Percentiles rank a stretch among this genome's conserved stretches.
phyloP scores from a whole-genome alignment of 1,140 invertebrate genomes.

The Bombus consobrinus region DNA sequence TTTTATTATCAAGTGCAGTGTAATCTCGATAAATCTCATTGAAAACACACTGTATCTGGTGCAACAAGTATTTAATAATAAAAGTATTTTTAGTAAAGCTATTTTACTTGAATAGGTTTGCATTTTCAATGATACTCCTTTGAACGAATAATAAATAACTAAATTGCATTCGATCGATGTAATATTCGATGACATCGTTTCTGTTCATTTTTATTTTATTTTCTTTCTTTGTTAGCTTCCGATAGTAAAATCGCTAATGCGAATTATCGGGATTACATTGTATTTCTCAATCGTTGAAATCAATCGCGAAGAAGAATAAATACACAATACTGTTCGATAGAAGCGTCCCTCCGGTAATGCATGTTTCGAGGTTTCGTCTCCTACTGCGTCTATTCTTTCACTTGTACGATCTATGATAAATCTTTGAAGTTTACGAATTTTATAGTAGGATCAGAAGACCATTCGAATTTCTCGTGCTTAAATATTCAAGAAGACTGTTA shows the following conservation, averaged over 20 bases:
- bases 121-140: background rate
- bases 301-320: background rate
- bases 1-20: conserved; percentile 50
- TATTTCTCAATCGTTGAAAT: conserved; percentile 29
- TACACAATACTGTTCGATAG: conserved; percentile 28
- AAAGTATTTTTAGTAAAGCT: conserved; percentile 30
- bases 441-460: conserved; percentile 3
- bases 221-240: background rate
- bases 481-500: conserved; percentile 36
- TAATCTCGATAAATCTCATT: conserved; percentile 38
- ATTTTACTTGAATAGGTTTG: conserved; percentile 1
- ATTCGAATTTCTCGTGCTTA: conserved; percentile 25
- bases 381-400: conserved; percentile 40
- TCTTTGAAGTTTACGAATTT: conserved; percentile 28
- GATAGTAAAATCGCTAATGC: background rate
- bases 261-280: conserved; percentile 45
- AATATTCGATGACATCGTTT: background rate
- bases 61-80: conserved; percentile 23
- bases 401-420: conserved; percentile 24
- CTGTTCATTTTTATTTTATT: background rate
- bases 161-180: background rate
- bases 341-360: conserved; percentile 27
- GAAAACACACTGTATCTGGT: conserved; percentile 5
- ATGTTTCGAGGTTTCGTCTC: conserved; percentile 38
- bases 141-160: background rate